Conservation (phyloP, 2,888 invertebrate genomes). For the Microctonus brassicae region DNA sequence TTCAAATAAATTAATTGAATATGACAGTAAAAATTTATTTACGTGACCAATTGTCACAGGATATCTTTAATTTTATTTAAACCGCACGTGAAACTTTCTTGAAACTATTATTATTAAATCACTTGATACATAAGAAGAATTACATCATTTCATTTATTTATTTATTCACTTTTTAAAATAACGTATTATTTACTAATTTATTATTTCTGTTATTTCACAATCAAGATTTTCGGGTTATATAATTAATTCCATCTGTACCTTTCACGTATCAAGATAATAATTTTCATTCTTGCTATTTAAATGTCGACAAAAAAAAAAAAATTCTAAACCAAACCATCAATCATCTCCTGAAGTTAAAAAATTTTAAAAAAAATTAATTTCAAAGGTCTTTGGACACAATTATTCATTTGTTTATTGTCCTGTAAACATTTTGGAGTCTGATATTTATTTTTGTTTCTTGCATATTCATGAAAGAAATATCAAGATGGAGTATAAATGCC, state of each 20-base stretch:
- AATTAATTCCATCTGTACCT: not conserved
- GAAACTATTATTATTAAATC: too few species aligned
- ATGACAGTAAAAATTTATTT: too few species aligned
- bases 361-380: too few species aligned
- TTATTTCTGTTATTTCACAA: not conserved
- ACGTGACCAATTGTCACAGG: not conserved
- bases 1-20: too few species aligned
- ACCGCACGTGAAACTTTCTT: not conserved
- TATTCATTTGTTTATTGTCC: too few species aligned
- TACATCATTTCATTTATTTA: not conserved
- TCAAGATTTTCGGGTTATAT: not conserved
- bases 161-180: too few species aligned
- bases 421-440: too few species aligned
- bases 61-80: not conserved
- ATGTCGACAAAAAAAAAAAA: not conserved
- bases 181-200: too few species aligned
- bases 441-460: not conserved
- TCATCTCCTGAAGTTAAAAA: too few species aligned
- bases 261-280: not conserved
- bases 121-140: not conserved
- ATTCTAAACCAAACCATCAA: too few species aligned
- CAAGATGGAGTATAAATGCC: slow-evolving; percentile 54
- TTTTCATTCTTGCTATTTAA: not conserved
- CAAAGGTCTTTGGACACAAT: not conserved
- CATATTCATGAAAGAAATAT: slow-evolving; percentile 46